Base-by-base conservation (phyloP, 2,113 vertebrate genomes). In the Sterna hirundo region DNA sequence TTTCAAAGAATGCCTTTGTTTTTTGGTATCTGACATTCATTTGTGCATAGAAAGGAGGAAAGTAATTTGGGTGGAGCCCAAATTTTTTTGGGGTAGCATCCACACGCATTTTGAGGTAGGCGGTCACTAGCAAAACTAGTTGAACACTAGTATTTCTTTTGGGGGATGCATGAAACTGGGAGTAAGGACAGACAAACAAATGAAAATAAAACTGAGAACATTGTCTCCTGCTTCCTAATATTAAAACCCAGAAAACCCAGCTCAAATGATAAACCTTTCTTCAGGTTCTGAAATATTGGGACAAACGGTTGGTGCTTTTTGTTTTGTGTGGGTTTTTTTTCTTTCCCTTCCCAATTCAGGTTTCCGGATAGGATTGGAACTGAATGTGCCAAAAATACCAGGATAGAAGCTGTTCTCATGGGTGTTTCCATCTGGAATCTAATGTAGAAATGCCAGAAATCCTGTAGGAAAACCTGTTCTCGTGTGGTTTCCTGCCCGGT, bases 341-440 rank as follows among this genome's bases (percentile, higher is more conserved):
- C 6, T 77, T 91, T 61, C 17, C 47, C 42, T 83, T 94, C 88
- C 85, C 82, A 90, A 3, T 96, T 97, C 93, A 96, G 96, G 93
- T 96, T 97, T 97, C 91, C 96, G 7, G 95, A 88, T 95, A 96
- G 95, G 91, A 94, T 88, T 96, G 89, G 64, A 95, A 90, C 47
- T 60, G 93, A 81, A 83, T 88, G 94, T 97, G 96, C 96, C 96
- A 97, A 97, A 97, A 97, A 95, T 97, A 96, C 95, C 94, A 97
- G 91, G 82, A 96, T 95, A 97, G 96, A 97, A 96, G 96, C 97
- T 97, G 97, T 96, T 96, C 95, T 96, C 95, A 97, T 97, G 97
- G 96, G 96, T 97, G 96, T 97, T 97, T 97, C 97, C 97, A 97
- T 97, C 96, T 97, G 97, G 93, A 97, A 97, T 97, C 89, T 95